A percentile compares a stretch with the other conserved stretches of the same genome.
Evolutionary conservation across 2,797 vertebrate genomes (phyloP).

Genomic region (Acanthopagrus latus): DNA sequence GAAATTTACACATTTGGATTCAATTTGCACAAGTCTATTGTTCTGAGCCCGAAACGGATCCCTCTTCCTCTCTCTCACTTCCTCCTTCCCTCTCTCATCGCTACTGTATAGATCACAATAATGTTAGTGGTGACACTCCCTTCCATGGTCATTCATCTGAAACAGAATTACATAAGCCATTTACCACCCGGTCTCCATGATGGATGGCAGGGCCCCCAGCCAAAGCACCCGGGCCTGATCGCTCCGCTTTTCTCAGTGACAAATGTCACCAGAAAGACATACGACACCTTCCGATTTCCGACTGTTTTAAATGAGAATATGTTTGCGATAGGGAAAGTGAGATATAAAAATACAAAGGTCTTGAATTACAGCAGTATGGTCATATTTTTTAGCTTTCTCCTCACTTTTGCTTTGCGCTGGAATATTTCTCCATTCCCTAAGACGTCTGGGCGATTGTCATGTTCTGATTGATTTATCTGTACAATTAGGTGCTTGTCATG

Average conservation of each 20-base stretch:
- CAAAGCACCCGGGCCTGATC: conserved; percentile 74
- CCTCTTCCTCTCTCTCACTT: conserved; percentile 23
- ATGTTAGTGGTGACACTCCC: conserved; percentile 81
- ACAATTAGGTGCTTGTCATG: conserved; percentile 31
- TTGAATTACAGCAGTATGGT: conserved; percentile 8
- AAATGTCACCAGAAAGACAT: conserved; percentile 77
- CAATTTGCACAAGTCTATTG: conserved; percentile 1
- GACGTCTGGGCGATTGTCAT: conserved; percentile 9
- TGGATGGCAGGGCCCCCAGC: conserved; percentile 80
- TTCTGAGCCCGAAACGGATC: conserved; percentile 36
- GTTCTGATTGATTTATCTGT: conserved; percentile 51
- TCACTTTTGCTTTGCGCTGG: conserved; percentile 6
- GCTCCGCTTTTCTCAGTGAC: conserved; percentile 73
- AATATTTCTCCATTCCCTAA: conserved; percentile 19
- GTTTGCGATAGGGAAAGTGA: conserved; percentile 61
- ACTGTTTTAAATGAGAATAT: conserved; percentile 74
- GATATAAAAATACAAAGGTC: neutral
- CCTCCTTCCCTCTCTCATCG: conserved; percentile 49
- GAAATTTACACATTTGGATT: conserved; percentile 12
- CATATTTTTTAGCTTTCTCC: neutral
- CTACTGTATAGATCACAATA: conserved; percentile 82
- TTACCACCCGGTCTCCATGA: conserved; percentile 82
- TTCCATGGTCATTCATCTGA: conserved; percentile 82
- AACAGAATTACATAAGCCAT: conserved; percentile 86
- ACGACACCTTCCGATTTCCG: conserved; percentile 67